Evolutionary conservation across 2,888 invertebrate species (phyloP).

Genomic region (Leucophenga montana): DNA sequence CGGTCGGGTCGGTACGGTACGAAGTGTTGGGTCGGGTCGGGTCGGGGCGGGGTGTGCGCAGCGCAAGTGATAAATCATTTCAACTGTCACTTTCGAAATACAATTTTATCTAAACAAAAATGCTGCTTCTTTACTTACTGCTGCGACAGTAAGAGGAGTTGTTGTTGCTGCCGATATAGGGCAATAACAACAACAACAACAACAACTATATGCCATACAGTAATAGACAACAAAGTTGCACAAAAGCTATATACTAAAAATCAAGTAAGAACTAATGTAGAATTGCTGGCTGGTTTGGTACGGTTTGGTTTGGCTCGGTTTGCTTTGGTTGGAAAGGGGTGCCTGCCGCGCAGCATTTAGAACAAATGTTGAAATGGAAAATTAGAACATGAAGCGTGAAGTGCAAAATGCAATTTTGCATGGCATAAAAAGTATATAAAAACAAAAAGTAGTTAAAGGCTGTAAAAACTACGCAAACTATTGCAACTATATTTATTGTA

Average conservation of each 20-base stretch:
- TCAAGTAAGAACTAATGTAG: neutral
- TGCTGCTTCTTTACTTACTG: neutral
- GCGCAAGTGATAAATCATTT: constrained; percentile 73
- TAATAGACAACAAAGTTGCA: neutral
- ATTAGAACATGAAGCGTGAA: constrained; percentile 5
- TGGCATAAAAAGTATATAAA: neutral
- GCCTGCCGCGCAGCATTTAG: neutral
- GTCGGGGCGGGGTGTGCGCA: constrained; percentile 48
- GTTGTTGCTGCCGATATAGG: constrained; percentile 23
- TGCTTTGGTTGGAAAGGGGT: neutral
- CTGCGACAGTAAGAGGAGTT: constrained; percentile 31
- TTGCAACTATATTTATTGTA: no score
- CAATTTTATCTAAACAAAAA: constrained; percentile 72
- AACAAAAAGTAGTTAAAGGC: neutral
- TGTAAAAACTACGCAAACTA: neutral
- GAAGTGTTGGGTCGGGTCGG: no score
- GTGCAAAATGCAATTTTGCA: constrained; percentile 1
- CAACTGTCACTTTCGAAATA: constrained; percentile 73
- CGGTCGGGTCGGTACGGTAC: no score
- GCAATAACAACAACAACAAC: constrained; percentile 12
- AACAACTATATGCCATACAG: neutral
- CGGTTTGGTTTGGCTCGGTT: no score
- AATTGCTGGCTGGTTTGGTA: no score
- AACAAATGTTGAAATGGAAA: neutral
- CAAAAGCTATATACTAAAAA: neutral